Conservation (phyloP, 2,797 vertebrate genomes). For the Gymnothorax javanicus region DNA sequence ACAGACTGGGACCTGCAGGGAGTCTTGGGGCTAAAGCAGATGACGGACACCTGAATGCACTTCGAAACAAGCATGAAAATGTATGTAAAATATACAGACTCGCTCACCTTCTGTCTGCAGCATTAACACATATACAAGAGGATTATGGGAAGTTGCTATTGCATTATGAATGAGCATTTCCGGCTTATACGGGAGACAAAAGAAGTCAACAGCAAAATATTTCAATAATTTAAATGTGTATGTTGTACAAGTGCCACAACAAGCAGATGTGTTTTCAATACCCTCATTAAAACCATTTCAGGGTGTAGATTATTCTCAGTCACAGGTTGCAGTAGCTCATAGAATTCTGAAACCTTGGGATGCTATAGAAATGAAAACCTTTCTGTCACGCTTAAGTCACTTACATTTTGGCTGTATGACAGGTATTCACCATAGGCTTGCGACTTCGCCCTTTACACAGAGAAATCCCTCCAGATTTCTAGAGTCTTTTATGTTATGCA, state of each 20-base stretch:
- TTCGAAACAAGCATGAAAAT: slow-evolving; percentile 15
- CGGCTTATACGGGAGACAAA: background rate
- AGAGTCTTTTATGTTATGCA: too few species aligned
- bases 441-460: too few species aligned
- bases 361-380: too few species aligned
- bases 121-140: background rate
- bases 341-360: too few species aligned
- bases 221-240: background rate
- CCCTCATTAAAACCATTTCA: background rate
- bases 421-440: too few species aligned
- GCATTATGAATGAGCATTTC: background rate
- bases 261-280: background rate
- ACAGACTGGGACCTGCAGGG: background rate
- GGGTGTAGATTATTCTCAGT: too few species aligned
- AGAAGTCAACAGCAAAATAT: background rate
- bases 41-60: slow-evolving; percentile 5
- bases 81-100: slow-evolving; percentile 17
- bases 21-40: background rate
- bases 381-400: too few species aligned
- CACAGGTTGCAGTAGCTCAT: too few species aligned
- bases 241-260: background rate
- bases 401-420: too few species aligned
- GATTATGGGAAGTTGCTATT: slow-evolving; percentile 6
- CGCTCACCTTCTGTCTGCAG: slow-evolving; percentile 5
- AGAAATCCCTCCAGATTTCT: too few species aligned